Conservation (phyloP, 2,113 vertebrate genomes). For the Balaeniceps rex region DNA sequence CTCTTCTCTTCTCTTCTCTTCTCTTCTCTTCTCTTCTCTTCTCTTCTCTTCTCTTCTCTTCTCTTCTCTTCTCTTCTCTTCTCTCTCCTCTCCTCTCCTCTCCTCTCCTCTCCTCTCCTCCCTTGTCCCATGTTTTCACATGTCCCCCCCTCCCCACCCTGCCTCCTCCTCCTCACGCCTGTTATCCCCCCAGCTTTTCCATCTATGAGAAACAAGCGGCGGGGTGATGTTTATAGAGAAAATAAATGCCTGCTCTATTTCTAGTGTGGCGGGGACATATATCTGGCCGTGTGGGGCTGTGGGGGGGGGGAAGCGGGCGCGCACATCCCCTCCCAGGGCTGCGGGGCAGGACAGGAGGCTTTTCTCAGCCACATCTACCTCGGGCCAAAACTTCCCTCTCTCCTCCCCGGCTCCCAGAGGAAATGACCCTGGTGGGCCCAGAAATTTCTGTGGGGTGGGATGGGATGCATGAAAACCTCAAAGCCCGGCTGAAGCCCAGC, state of each 20-base stretch:
- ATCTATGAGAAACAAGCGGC: not conserved
- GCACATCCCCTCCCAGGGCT: slow-evolving; percentile 34
- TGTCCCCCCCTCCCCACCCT: not conserved
- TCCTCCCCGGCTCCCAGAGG: slow-evolving; percentile 49
- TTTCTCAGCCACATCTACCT: slow-evolving; percentile 3
- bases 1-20: too few relatives aligned
- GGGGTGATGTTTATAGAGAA: slow-evolving; percentile 9
- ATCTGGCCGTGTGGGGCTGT: not conserved
- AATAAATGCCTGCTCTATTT: slow-evolving; percentile 31
- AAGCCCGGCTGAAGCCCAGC: not conserved
- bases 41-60: too few relatives aligned
- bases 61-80: too few relatives aligned
- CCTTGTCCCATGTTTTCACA: not conserved
- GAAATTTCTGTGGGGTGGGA: slow-evolving; percentile 48
- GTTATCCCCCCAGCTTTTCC: not conserved
- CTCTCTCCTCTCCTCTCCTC: too few relatives aligned
- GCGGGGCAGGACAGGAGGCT: not conserved
- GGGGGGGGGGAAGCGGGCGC: not conserved
- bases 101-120: too few relatives aligned
- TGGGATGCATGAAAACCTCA: not conserved
- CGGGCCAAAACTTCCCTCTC: not conserved
- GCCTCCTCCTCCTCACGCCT: not conserved
- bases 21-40: too few relatives aligned
- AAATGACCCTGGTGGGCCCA: slow-evolving; percentile 33
- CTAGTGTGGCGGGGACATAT: not conserved